A percentile compares a stretch with the other conserved stretches of the same genome.
Evolutionary conservation across 2,888 invertebrate species (phyloP).

Genomic region (Didymodactylos carnosus): DNA sequence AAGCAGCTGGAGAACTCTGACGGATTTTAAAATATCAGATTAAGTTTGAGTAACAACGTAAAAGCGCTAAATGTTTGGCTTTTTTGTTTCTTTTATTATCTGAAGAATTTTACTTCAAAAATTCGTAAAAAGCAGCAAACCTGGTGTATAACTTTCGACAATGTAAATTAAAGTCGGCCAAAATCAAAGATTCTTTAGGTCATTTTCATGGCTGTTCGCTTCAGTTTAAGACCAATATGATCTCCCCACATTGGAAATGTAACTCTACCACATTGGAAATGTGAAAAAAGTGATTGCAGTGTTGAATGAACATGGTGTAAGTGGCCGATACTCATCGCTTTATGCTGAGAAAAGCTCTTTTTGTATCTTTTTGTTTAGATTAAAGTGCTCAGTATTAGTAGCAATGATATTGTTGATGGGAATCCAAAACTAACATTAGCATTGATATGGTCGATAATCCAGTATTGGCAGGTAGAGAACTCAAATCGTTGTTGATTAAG

Average conservation of each 20-base stretch:
- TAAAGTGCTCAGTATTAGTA: constrained; percentile 68
- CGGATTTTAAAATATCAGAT: too few species aligned
- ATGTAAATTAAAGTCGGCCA: constrained; percentile 48
- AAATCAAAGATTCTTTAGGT: neutral
- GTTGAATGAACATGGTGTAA: constrained; percentile 45
- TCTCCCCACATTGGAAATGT: constrained; percentile 50
- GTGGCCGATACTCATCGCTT: neutral
- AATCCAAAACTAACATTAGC: constrained; percentile 69
- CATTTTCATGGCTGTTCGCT: neutral
- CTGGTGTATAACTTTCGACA: constrained; percentile 60
- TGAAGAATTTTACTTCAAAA: too few species aligned
- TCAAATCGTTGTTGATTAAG: constrained; percentile 5
- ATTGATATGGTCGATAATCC: constrained; percentile 68
- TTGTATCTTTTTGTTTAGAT: constrained; percentile 34
- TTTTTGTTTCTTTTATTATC: too few species aligned
- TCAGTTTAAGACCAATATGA: neutral
- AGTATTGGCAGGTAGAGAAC: constrained; percentile 64
- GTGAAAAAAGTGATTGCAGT: constrained; percentile 62
- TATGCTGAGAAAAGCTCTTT: neutral
- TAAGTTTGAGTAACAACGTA: too few species aligned
- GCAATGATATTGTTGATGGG: constrained; percentile 70
- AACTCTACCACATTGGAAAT: constrained; percentile 73
- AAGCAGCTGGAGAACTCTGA: too few species aligned
- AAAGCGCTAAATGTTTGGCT: too few species aligned
- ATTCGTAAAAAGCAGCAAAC: too few species aligned